Conservation (phyloP, 1,140 invertebrate species). For the Drosophila pallidifrons region DNA sequence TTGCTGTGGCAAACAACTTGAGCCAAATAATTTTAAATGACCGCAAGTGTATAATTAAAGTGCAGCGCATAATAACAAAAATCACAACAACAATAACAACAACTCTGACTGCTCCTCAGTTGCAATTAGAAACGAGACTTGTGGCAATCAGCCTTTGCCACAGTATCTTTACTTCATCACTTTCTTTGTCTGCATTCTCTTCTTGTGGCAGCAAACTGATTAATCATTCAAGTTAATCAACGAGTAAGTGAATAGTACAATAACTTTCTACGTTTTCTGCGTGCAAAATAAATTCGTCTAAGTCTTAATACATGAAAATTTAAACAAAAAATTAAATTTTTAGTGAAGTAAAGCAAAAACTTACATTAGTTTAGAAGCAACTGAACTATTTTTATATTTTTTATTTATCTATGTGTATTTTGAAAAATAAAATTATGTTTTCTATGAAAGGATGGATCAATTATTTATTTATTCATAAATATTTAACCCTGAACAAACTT, state of each 20-base stretch:
- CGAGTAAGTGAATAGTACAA: not conserved
- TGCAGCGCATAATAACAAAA: conserved; percentile 75
- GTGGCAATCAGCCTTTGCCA: conserved; percentile 63
- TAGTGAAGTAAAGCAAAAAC: no score
- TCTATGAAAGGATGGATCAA: no score
- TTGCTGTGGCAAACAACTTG: conserved; percentile 50
- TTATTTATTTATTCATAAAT: no score
- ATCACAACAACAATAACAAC: conserved; percentile 56
- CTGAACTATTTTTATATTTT: no score
- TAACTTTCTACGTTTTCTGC: no score
- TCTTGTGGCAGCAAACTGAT: not conserved
- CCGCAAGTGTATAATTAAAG: conserved; percentile 82
- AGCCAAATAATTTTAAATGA: conserved; percentile 81
- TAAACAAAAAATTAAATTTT: no score
- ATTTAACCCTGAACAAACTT: no score
- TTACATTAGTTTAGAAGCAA: no score
- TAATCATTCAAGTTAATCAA: not conserved
- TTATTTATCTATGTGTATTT: no score
- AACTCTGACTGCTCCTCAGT: conserved; percentile 24
- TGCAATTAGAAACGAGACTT: conserved; percentile 65
- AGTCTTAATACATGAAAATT: no score
- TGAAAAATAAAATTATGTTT: no score
- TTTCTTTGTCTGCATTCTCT: not conserved
- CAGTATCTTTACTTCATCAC: conserved; percentile 13
- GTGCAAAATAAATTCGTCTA: no score